Evolutionary conservation across 92 coral and sea anemone genomes (phyloP).

Genomic region (Heliopora coerulea): DNA sequence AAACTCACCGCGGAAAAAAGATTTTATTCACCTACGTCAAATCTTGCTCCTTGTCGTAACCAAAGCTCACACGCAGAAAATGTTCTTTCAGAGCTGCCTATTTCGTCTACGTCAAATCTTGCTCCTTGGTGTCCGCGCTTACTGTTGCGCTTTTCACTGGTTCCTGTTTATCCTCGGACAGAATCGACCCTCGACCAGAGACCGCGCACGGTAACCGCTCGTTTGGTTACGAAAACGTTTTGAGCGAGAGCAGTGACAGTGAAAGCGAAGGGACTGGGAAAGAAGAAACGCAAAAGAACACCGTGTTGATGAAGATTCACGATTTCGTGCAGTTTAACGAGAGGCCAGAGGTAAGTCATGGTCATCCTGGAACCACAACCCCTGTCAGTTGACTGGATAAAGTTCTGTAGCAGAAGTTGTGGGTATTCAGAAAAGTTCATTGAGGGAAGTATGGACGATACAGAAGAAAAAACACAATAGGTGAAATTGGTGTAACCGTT

Average conservation of each 20-base stretch:
- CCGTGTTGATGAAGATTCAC: slow-evolving; percentile 73
- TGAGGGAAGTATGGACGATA: too few relatives aligned
- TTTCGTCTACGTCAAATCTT: slow-evolving; percentile 86
- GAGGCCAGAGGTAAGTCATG: slow-evolving; percentile 65
- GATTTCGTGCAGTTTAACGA: slow-evolving; percentile 82
- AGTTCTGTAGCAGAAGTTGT: too few relatives aligned
- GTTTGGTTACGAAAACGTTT: slow-evolving; percentile 60
- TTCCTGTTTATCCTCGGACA: slow-evolving; percentile 89
- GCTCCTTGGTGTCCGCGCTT: slow-evolving; percentile 79
- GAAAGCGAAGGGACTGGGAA: slow-evolving; percentile 75
- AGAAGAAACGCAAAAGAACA: slow-evolving; percentile 63
- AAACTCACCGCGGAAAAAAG: too few relatives aligned
- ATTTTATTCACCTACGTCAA: too few relatives aligned
- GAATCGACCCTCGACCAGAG: slow-evolving; percentile 77
- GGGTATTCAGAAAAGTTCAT: too few relatives aligned
- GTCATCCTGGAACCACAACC: too few relatives aligned
- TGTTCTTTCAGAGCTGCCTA: slow-evolving; percentile 62
- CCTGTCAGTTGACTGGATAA: too few relatives aligned
- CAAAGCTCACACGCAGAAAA: neutral
- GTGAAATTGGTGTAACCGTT: too few relatives aligned
- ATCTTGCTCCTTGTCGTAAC: too few relatives aligned
- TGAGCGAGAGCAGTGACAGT: slow-evolving; percentile 94
- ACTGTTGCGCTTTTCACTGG: slow-evolving; percentile 84
- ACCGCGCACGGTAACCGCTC: slow-evolving; percentile 55
- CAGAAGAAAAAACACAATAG: too few relatives aligned